Evolutionary conservation across 2,113 vertebrate species (phyloP), one percentile per base, ranked within the genome.

Genomic region (Prinia subflava): DNA sequence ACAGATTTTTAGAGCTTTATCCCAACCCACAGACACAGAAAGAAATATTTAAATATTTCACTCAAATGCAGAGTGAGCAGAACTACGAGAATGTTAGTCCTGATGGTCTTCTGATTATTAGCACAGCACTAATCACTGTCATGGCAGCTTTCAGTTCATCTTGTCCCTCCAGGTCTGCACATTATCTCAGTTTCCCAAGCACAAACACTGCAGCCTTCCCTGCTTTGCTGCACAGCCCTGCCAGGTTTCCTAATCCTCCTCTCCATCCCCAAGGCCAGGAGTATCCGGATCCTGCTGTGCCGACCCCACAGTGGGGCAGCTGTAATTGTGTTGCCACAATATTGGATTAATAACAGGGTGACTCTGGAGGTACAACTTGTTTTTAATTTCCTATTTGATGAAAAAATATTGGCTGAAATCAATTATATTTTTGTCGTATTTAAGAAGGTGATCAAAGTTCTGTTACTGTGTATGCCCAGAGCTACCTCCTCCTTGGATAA

Each of bases 281-380:
- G 47, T 55, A 77, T 90, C 90, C 13, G 7, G 75, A 71, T 83
- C 75, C 79, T 78, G 85, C 88, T 50, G 79, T 17, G 73, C 39
- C 0, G 0, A 57, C 47, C 35, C 75, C 11, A 1, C 11, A 1
- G 27, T 65, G 79, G 62, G 68, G 15, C 79, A 90, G 64, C 71
- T 71, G 21, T 92, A 90, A 77, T 78, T 88, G 83, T 95, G 90
- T 93, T 96, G 92, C 93, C 95, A 90, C 92, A 93, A 96, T 39
- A 96, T 10, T 81, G 88, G 90, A 90, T 94, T 93, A 95, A 77
- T 35, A 87, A 16, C 53, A 23, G 4, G 0, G 44, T 10, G 10
- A n/a, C 24, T 86, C 67, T 86, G 84, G 85, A 83, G 67, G 67
- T 73, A 73, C 59, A 77, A 28, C 55, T 74, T 15, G 1, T 53